phyloP scores from a whole-genome alignment of 2,888 invertebrate genomes.

The Caenorhabditis doughertyi region DNA sequence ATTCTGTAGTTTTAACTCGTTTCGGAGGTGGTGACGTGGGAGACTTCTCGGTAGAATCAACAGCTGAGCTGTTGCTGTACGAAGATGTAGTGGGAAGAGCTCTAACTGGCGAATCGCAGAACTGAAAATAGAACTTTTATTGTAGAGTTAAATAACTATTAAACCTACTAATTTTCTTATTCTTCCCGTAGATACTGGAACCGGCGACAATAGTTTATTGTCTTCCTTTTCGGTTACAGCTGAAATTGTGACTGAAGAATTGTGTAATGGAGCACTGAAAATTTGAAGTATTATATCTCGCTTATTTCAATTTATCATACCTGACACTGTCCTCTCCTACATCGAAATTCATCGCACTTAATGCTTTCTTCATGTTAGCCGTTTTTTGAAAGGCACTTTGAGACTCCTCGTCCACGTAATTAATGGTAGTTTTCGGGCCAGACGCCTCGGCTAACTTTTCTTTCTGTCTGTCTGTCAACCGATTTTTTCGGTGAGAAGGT shows the following conservation, averaged over 20 bases:
- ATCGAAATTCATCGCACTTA: constrained; percentile 14
- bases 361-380: constrained; percentile 31
- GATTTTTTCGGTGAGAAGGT: constrained; percentile 1
- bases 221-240: not conserved
- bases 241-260: not conserved
- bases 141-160: not conserved
- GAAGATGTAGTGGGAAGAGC: not conserved
- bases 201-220: not conserved
- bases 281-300: too few relatives aligned
- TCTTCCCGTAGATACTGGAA: not conserved
- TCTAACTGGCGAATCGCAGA: not conserved
- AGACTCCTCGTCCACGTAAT: constrained; percentile 58
- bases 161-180: not conserved
- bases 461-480: constrained; percentile 53
- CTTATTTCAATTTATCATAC: too few relatives aligned
- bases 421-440: constrained; percentile 19
- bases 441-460: constrained; percentile 40
- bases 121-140: not conserved
- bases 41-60: too few relatives aligned
- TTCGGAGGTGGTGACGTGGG: too few relatives aligned
- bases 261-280: too few relatives aligned
- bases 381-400: constrained; percentile 46
- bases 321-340: constrained; percentile 22
- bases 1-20: too few relatives aligned
- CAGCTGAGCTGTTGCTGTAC: not conserved